Percentiles rank a stretch among this genome's conserved stretches.
phyloP scores from a whole-genome alignment of 2,797 vertebrate species.

The Xenops minutus region DNA sequence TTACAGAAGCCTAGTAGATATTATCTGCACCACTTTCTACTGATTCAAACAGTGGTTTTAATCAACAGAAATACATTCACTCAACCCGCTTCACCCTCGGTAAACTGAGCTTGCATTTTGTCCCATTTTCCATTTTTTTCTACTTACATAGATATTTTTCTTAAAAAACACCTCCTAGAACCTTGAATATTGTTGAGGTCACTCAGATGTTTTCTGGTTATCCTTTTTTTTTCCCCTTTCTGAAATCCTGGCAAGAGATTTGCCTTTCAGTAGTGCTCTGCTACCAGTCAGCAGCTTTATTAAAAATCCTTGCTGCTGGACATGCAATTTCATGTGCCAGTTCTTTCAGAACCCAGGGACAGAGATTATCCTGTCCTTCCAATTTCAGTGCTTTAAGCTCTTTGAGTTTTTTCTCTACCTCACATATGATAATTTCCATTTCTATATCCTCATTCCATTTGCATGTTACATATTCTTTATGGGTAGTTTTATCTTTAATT shows the following conservation, averaged over 20 bases:
- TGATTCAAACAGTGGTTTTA: neutral
- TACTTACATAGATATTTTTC: neutral
- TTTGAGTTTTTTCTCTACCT: slow-evolving; percentile 4
- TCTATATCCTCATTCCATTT: neutral
- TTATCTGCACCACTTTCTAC: neutral
- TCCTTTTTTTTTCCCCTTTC: neutral
- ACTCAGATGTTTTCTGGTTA: neutral
- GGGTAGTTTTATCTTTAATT: slow-evolving; percentile 55
- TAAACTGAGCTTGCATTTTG: neutral
- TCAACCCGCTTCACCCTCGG: neutral
- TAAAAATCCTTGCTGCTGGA: slow-evolving; percentile 50
- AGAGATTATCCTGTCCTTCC: slow-evolving; percentile 41
- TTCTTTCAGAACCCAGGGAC: slow-evolving; percentile 23
- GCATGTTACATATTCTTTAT: neutral
- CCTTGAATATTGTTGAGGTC: neutral
- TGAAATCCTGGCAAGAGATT: neutral
- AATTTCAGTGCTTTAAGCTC: slow-evolving; percentile 13
- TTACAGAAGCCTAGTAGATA: neutral
- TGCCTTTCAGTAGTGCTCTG: neutral
- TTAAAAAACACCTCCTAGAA: neutral
- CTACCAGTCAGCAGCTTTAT: slow-evolving; percentile 23
- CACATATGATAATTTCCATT: slow-evolving; percentile 14
- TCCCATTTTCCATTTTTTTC: neutral
- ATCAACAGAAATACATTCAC: neutral
- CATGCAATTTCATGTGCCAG: slow-evolving; percentile 40